phyloP scores from a whole-genome alignment of 2,888 invertebrate genomes.

The Nipponacmea schrenckii region DNA sequence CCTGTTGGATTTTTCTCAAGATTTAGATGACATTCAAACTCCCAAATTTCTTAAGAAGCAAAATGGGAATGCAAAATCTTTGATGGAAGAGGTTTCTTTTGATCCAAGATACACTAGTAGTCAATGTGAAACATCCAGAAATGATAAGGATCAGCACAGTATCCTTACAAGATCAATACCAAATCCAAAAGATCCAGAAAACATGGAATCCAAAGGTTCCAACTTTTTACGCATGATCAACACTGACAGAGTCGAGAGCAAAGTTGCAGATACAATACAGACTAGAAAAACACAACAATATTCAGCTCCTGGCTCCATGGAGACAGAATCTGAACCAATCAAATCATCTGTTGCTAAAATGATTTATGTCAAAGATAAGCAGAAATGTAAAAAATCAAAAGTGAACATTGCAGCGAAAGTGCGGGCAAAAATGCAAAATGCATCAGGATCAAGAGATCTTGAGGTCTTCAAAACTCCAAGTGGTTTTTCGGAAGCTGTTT shows the following conservation, averaged over 20 bases:
- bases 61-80: neutral
- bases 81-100: neutral
- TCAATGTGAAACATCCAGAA: neutral
- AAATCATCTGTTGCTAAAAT: neutral
- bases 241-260: neutral
- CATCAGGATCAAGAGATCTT: too few relatives aligned
- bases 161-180: too few relatives aligned
- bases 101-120: neutral
- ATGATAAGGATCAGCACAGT: too few relatives aligned
- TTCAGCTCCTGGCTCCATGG: neutral
- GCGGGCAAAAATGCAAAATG: neutral
- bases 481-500: too few relatives aligned
- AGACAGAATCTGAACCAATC: neutral
- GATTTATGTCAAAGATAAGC: neutral
- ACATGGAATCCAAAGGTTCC: neutral
- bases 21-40: neutral
- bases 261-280: neutral
- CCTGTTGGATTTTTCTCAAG: neutral
- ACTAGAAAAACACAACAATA: neutral
- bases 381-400: constrained; percentile 2
- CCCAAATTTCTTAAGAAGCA: neutral
- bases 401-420: constrained; percentile 5
- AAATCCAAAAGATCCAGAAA: neutral
- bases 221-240: too few relatives aligned
- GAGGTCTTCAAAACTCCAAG: too few relatives aligned